Evolutionary conservation across 2,113 vertebrate species (phyloP).

Genomic region (Tragelaphus buxtoni): DNA sequence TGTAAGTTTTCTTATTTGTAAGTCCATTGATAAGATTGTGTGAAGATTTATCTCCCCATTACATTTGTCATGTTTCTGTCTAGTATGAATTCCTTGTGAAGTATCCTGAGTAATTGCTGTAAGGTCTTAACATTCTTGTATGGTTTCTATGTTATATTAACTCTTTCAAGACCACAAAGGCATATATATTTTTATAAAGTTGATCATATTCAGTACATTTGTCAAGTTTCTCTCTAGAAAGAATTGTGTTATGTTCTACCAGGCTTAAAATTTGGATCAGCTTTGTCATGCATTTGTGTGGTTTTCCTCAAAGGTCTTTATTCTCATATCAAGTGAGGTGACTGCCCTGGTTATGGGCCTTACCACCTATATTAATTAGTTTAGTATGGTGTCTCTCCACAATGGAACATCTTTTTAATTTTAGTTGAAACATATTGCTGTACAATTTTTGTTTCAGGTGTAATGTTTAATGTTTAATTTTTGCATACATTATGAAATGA

Average conservation of each 20-base stretch:
- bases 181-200: neutral
- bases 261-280: neutral
- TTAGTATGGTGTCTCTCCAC: neutral
- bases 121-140: neutral
- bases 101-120: constrained; percentile 67
- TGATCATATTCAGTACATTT: neutral
- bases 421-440: neutral
- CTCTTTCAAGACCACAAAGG: neutral
- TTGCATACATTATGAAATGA: neutral
- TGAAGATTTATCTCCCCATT: neutral
- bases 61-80: neutral
- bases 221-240: neutral
- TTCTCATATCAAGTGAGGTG: neutral
- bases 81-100: constrained; percentile 65
- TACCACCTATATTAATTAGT: neutral
- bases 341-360: neutral
- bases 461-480: neutral
- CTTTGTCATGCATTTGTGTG: neutral
- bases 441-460: neutral
- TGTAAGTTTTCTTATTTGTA: neutral
- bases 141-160: neutral
- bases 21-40: neutral
- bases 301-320: neutral
- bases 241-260: neutral
- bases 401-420: neutral